Evolutionary conservation across 2,113 vertebrate species (phyloP).

Genomic region (Scophthalmus maximus): DNA sequence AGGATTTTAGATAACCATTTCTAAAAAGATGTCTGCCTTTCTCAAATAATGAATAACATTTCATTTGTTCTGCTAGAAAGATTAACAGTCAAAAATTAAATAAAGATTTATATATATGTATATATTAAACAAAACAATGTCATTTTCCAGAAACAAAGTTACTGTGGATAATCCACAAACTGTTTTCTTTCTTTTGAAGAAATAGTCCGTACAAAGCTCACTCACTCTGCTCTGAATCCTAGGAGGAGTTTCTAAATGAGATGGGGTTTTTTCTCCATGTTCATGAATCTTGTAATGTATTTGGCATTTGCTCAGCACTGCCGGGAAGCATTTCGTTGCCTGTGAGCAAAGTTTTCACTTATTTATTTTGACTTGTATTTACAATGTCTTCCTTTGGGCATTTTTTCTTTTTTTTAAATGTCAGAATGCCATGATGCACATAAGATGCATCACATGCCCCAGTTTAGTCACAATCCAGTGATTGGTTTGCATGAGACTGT

Average conservation of each 20-base stretch:
- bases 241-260: conserved; percentile 2
- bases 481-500: neutral
- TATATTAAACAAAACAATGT: too few relatives aligned
- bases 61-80: too few relatives aligned
- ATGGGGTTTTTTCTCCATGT: neutral
- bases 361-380: conserved; percentile 47
- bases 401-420: conserved; percentile 44
- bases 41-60: too few relatives aligned
- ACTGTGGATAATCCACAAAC: neutral
- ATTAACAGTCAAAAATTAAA: too few relatives aligned
- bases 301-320: conserved; percentile 40
- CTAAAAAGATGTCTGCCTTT: too few relatives aligned
- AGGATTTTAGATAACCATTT: too few relatives aligned
- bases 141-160: neutral
- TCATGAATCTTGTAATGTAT: conserved; percentile 3
- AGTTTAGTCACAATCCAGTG: conserved; percentile 35
- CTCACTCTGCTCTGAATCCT: neutral
- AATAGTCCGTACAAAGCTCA: too few relatives aligned
- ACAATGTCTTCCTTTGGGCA: conserved; percentile 30
- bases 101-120: too few relatives aligned
- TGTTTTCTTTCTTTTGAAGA: neutral
- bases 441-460: conserved; percentile 39
- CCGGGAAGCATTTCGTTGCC: conserved; percentile 26
- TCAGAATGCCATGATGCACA: conserved; percentile 41
- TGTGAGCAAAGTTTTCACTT: conserved; percentile 35